phyloP scores from a whole-genome alignment of 2,888 invertebrate species.

The Leptothorax acervorum region DNA sequence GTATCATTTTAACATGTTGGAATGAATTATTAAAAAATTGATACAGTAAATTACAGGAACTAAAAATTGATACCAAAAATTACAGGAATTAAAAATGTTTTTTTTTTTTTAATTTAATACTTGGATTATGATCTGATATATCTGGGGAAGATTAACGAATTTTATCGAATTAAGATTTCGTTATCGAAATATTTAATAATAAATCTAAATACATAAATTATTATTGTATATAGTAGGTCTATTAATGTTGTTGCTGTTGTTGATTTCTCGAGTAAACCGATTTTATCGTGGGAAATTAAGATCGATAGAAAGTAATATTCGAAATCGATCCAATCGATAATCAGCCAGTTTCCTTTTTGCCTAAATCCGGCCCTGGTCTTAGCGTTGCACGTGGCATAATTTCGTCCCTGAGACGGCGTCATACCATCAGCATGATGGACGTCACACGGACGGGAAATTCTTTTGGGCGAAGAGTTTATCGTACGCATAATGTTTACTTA shows the following conservation, averaged over 20 bases:
- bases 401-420: slow-evolving; percentile 62
- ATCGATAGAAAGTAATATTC: not conserved
- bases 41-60: not conserved
- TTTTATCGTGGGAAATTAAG: not conserved
- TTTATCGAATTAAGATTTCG: not conserved
- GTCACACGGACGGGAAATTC: slow-evolving; percentile 62
- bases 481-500: slow-evolving; percentile 22
- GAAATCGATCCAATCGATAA: not conserved
- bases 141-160: not conserved
- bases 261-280: not conserved
- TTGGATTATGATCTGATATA: not conserved
- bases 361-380: slow-evolving; percentile 63
- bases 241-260: not conserved
- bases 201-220: not conserved
- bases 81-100: not conserved
- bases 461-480: slow-evolving; percentile 38
- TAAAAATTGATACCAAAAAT: not conserved
- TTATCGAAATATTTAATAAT: not conserved
- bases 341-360: slow-evolving; percentile 34
- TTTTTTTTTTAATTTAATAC: not conserved
- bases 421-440: slow-evolving; percentile 47
- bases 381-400: slow-evolving; percentile 70
- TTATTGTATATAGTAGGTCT: not conserved
- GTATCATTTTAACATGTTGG: not conserved
- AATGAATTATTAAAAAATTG: not conserved